Evolutionary conservation across 2,888 invertebrate genomes (phyloP).

Genomic region (Eulithis testata): DNA sequence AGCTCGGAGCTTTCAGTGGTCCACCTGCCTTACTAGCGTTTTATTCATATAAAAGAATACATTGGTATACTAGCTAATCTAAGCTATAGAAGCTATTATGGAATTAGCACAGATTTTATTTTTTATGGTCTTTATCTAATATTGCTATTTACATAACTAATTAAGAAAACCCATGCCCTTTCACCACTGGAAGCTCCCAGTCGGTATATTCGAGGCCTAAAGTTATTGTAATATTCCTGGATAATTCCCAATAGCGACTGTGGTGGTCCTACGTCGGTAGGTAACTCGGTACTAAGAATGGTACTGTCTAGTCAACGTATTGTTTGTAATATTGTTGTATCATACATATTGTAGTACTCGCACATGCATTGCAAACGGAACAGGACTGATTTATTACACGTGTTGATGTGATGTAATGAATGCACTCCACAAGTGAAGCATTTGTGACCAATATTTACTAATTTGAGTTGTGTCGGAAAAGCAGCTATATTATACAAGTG

Average conservation of each 20-base stretch:
- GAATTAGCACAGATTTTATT: conserved; percentile 33
- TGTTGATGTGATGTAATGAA: conserved; percentile 36
- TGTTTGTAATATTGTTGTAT: conserved; percentile 75
- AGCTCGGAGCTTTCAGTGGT: conserved; percentile 63
- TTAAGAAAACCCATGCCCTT: conserved; percentile 15
- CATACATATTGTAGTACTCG: conserved; percentile 69
- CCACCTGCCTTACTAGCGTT: conserved; percentile 20
- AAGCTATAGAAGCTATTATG: conserved; percentile 19
- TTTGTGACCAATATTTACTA: background rate
- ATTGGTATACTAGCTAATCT: conserved; percentile 14
- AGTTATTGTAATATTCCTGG: conserved; percentile 47
- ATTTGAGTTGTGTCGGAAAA: conserved; percentile 32
- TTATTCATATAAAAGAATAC: conserved; percentile 13
- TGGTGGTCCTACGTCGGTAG: conserved; percentile 55
- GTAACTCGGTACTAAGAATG: conserved; percentile 68
- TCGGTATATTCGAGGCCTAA: conserved; percentile 64
- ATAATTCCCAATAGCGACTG: conserved; percentile 66
- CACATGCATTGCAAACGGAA: conserved; percentile 59
- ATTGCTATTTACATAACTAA: conserved; percentile 22
- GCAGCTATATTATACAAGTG: conserved; percentile 39
- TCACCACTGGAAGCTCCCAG: conserved; percentile 62
- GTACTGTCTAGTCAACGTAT: conserved; percentile 83
- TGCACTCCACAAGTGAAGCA: conserved; percentile 14
- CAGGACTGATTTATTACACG: conserved; percentile 55
- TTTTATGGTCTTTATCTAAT: conserved; percentile 30